These are phyloP conservation scores for Acanthosoma haemorrhoidale DNA, from an alignment of 2,888 invertebrate genomes.

Conservation along the genomic window DNA sequence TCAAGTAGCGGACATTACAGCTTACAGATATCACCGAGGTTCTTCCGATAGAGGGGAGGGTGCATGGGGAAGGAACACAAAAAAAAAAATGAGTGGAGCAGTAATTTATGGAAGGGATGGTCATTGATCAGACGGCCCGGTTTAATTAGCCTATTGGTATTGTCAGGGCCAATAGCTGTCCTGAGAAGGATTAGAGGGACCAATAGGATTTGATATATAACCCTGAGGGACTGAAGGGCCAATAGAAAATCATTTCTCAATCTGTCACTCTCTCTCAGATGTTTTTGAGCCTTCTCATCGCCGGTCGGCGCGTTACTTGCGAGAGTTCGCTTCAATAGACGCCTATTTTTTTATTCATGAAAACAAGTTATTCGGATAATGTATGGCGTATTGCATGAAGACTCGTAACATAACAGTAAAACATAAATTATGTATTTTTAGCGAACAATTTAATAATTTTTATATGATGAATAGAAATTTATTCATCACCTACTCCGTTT, in stretches of 20 bases:
- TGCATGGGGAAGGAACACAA: not conserved
- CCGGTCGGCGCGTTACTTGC: too few relatives aligned
- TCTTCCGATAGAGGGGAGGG: not conserved
- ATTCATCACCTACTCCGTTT: too few relatives aligned
- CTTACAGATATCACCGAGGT: not conserved
- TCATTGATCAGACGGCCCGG: slow-evolving; percentile 9
- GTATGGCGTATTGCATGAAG: too few relatives aligned
- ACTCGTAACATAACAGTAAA: too few relatives aligned
- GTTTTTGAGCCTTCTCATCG: not conserved
- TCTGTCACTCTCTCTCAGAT: slow-evolving; percentile 1
- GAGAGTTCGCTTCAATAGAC: too few relatives aligned
- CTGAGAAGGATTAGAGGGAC: slow-evolving; percentile 5
- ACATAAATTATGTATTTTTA: too few relatives aligned
- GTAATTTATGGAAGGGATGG: slow-evolving; percentile 12
- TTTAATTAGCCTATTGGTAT: slow-evolving; percentile 28
- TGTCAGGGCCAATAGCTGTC: slow-evolving; percentile 27
- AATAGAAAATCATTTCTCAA: slow-evolving; percentile 9
- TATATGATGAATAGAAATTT: too few relatives aligned
- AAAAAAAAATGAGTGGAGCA: not conserved
- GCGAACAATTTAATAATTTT: too few relatives aligned
- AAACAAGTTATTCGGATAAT: too few relatives aligned
- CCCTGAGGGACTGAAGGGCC: slow-evolving; percentile 5
- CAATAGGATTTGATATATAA: slow-evolving; percentile 26
- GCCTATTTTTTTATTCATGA: too few relatives aligned
- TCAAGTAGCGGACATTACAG: too few relatives aligned